phyloP scores from a whole-genome alignment of 2,113 vertebrate species.

The Orientallactaga bullata region DNA sequence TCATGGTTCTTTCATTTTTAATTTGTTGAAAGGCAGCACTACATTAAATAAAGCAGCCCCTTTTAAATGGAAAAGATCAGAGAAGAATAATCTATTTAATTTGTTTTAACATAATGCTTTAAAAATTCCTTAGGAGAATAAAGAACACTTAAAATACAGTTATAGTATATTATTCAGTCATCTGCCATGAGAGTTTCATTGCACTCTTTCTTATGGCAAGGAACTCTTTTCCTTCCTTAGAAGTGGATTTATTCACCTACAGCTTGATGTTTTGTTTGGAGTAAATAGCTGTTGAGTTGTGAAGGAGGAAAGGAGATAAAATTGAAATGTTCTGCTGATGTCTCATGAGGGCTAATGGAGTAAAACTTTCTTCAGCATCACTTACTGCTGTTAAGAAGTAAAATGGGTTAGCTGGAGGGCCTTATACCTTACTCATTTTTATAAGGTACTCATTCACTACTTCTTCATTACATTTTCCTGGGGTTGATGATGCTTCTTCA shows the following conservation, averaged over 20 bases:
- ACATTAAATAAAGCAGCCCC: not conserved
- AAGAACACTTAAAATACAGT: constrained; percentile 8
- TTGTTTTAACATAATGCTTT: not conserved
- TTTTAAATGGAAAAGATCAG: not conserved
- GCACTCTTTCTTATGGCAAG: not conserved
- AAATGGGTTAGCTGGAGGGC: not conserved
- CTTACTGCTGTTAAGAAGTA: constrained; percentile 4
- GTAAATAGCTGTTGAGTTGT: constrained; percentile 22
- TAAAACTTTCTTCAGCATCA: not conserved
- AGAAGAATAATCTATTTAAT: not conserved
- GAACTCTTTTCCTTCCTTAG: constrained; percentile 19
- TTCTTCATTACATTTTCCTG: not conserved
- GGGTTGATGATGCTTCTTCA: not conserved
- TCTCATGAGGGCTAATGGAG: not conserved
- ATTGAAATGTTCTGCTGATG: constrained; percentile 50
- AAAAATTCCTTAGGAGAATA: constrained; percentile 46
- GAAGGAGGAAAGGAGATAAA: constrained; percentile 33
- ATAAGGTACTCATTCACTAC: not conserved
- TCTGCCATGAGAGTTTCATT: not conserved
- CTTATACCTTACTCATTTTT: not conserved
- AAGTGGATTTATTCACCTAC: constrained; percentile 5
- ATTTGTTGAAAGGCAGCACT: not conserved
- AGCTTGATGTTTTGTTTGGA: not conserved
- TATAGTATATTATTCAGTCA: not conserved
- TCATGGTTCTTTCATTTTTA: not conserved